Conservation (phyloP, 2,888 invertebrate genomes). For the Selenia dentaria region DNA sequence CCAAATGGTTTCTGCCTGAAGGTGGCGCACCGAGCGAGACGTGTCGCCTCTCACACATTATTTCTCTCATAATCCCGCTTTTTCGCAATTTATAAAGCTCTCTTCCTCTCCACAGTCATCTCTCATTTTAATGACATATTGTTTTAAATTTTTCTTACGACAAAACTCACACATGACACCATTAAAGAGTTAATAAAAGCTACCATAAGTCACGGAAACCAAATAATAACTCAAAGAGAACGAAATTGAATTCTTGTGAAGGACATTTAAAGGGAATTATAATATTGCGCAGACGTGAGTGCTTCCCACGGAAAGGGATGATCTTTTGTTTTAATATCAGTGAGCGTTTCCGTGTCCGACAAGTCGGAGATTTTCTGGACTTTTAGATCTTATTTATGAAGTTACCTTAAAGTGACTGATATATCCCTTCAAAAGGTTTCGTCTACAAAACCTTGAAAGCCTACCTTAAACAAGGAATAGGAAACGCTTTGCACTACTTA, state of each 20-base stretch:
- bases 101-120: constrained; percentile 38
- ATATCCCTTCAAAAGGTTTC: constrained; percentile 27
- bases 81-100: constrained; percentile 48
- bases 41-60: constrained; percentile 41
- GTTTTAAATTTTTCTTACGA: constrained; percentile 43
- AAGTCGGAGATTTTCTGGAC: constrained; percentile 32
- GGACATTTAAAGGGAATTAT: constrained; percentile 41
- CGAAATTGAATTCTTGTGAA: constrained; percentile 37
- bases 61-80: constrained; percentile 46
- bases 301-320: constrained; percentile 37
- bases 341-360: constrained; percentile 8
- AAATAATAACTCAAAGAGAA: constrained; percentile 32
- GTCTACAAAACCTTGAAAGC: constrained; percentile 20
- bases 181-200: constrained; percentile 42
- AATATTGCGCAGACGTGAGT: constrained; percentile 38
- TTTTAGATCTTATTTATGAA: constrained; percentile 44
- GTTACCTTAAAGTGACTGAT: constrained; percentile 36
- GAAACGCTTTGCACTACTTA: constrained; percentile 3
- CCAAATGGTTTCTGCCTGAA: constrained; percentile 33
- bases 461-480: too few relatives aligned
- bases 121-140: constrained; percentile 32
- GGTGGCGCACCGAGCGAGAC: constrained; percentile 27
- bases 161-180: constrained; percentile 20
- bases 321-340: constrained; percentile 44
- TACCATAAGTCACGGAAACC: constrained; percentile 38